A percentile compares a stretch with the other conserved stretches of the same genome.
These are phyloP conservation scores for Corydoras maculifer DNA, from an alignment of 2,113 vertebrate genomes.

Conservation along the genomic window DNA sequence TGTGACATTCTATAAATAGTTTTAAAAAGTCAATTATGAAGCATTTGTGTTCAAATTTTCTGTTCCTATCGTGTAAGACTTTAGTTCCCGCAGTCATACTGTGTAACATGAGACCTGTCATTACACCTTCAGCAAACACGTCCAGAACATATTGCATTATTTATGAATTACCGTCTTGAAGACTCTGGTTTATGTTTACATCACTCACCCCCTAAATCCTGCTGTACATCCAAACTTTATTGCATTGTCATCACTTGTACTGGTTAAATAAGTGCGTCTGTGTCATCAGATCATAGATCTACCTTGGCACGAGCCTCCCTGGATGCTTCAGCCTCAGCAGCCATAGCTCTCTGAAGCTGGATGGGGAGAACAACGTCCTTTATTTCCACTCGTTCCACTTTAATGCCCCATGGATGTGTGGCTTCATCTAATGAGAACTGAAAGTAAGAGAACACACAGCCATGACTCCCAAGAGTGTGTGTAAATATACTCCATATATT, in stretches of 20 bases:
- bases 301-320: slow-evolving; percentile 79
- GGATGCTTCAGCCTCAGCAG: slow-evolving; percentile 77
- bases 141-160: slow-evolving; percentile 5
- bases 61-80: too few species aligned
- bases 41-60: too few species aligned
- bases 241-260: too few species aligned
- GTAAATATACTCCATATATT: too few species aligned
- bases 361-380: slow-evolving; percentile 77
- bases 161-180: background rate
- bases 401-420: slow-evolving; percentile 76
- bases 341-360: slow-evolving; percentile 82
- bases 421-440: slow-evolving; percentile 70
- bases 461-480: background rate
- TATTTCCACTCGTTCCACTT: slow-evolving; percentile 78
- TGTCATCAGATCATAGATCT: slow-evolving; percentile 9
- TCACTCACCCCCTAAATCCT: too few species aligned
- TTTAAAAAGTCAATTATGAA: too few species aligned
- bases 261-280: too few species aligned
- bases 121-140: background rate
- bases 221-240: too few species aligned
- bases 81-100: background rate
- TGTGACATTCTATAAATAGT: too few species aligned
- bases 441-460: slow-evolving; percentile 5
- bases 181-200: too few species aligned
- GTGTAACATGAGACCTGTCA: background rate